Evolutionary conservation across 1,140 invertebrate species (phyloP).

Genomic region (Drosophila ananassae): DNA sequence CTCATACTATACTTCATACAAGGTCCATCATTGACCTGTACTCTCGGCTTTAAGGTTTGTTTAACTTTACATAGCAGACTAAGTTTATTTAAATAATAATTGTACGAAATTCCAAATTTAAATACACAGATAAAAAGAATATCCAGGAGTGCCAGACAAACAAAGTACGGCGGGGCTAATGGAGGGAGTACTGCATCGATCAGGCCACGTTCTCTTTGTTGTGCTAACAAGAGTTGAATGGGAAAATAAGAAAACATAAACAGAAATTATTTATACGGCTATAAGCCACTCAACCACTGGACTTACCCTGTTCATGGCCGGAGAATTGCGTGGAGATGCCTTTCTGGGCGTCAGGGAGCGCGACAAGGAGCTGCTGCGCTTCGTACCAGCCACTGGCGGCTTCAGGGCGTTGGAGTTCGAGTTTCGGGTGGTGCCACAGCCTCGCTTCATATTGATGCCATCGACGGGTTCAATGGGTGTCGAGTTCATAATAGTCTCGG

Average conservation of each 20-base stretch:
- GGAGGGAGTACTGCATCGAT: constrained; percentile 26
- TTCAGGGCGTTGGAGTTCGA: constrained; percentile 52
- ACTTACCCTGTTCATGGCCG: constrained; percentile 58
- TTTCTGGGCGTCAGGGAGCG: constrained; percentile 62
- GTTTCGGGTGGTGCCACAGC: constrained; percentile 22
- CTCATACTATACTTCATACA: not conserved
- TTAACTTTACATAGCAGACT: constrained; percentile 40
- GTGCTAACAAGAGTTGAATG: constrained; percentile 43
- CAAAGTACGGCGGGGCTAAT: constrained; percentile 34
- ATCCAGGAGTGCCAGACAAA: constrained; percentile 35
- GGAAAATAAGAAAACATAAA: not conserved
- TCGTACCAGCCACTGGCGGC: constrained; percentile 18
- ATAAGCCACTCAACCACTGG: constrained; percentile 10
- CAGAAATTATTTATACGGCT: constrained; percentile 22
- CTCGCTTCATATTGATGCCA: constrained; percentile 32
- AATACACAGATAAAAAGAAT: constrained; percentile 34
- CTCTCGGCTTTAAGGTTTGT: constrained; percentile 1
- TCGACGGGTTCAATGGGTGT: constrained; percentile 67
- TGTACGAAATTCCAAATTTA: constrained; percentile 43
- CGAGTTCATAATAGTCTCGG: constrained; percentile 79
- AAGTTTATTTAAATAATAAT: constrained; percentile 52
- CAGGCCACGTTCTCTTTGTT: constrained; percentile 76
- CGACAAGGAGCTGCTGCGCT: constrained; percentile 53
- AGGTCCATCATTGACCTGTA: not conserved
- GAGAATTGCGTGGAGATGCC: constrained; percentile 51